phyloP scores from a whole-genome alignment of 2,888 invertebrate species.

The Iphiclides podalirius region DNA sequence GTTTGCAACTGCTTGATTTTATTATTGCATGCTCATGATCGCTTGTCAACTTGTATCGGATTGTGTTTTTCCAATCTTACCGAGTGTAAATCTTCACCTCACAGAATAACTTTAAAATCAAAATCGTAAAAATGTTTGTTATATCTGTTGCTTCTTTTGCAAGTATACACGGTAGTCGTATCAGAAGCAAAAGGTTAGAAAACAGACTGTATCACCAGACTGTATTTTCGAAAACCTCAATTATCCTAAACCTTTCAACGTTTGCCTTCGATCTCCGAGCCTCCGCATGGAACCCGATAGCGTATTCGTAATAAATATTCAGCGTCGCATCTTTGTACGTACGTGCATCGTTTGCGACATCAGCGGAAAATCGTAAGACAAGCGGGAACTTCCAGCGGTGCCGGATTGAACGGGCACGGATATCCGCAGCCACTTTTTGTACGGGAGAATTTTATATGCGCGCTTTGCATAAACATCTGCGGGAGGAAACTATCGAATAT shows the following conservation, averaged over 20 bases:
- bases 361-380: conserved; percentile 23
- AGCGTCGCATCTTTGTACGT: conserved; percentile 18
- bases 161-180: no score
- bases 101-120: no score
- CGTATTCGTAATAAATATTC: conserved; percentile 21
- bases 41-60: no score
- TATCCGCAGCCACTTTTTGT: conserved; percentile 36
- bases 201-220: no score
- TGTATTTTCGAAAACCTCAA: neutral
- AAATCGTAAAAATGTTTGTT: no score
- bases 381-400: conserved; percentile 26
- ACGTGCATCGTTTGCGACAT: conserved; percentile 23
- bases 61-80: no score
- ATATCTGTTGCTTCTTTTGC: no score
- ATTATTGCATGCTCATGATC: no score
- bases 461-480: conserved; percentile 33
- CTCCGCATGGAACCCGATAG: conserved; percentile 10
- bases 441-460: conserved; percentile 33
- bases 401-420: conserved; percentile 33
- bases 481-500: conserved; percentile 19
- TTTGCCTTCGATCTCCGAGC: neutral
- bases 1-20: no score
- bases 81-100: no score
- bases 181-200: no score
- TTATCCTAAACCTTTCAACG: conserved; percentile 3